phyloP scores from a whole-genome alignment of 1,140 invertebrate species.

The Pseudomyrmex gracilis region DNA sequence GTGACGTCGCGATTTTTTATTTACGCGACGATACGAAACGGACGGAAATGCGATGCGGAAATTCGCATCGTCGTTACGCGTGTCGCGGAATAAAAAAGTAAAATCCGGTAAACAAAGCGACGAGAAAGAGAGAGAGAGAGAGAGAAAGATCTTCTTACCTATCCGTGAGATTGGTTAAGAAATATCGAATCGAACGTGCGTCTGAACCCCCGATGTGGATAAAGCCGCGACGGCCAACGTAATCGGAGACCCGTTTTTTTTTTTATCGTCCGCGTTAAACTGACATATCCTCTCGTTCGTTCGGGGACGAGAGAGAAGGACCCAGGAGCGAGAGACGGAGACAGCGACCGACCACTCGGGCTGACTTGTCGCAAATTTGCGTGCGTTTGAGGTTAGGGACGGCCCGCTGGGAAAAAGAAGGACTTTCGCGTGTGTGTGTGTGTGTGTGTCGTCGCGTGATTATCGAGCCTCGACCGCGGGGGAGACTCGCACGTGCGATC shows the following conservation, averaged over 20 bases:
- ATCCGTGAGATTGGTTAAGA: constrained; percentile 6
- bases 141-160: too few species aligned
- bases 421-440: constrained; percentile 45
- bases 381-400: constrained; percentile 62
- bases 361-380: constrained; percentile 14
- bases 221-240: background rate
- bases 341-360: background rate
- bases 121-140: background rate
- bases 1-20: too few species aligned
- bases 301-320: constrained; percentile 6
- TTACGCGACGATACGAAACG: too few species aligned
- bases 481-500: constrained; percentile 63
- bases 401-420: constrained; percentile 50
- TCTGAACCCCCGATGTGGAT: too few species aligned
- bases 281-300: constrained; percentile 59
- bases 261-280: constrained; percentile 56
- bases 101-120: background rate
- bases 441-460: too few species aligned
- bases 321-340: background rate
- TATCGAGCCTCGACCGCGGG: constrained; percentile 26
- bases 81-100: background rate
- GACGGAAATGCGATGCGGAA: too few species aligned
- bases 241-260: background rate
- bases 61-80: too few species aligned
- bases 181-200: constrained; percentile 33